Conservation (phyloP, 2,797 vertebrate species). For the Numenius phaeopus region DNA sequence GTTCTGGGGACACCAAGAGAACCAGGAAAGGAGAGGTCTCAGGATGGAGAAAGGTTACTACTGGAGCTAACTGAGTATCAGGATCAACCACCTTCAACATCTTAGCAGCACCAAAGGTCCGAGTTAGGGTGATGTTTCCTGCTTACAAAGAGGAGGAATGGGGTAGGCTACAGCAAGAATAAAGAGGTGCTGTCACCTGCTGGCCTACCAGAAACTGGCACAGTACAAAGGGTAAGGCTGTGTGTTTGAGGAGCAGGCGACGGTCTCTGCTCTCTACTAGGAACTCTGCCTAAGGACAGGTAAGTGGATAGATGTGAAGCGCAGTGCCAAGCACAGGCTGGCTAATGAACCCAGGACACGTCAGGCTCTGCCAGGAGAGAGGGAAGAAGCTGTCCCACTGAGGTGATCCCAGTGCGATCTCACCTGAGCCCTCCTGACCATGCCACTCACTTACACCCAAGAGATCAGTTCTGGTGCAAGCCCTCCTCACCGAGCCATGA, state of each 20-base stretch:
- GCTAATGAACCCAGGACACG: not conserved
- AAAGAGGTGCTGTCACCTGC: not conserved
- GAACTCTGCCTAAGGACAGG: not conserved
- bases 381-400: not conserved
- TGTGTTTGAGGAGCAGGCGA: not conserved
- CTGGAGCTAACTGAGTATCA: not conserved
- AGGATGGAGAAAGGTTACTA: not conserved
- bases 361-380: not conserved
- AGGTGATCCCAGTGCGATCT: not conserved
- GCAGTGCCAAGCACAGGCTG: no score
- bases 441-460: not conserved
- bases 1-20: not conserved
- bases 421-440: not conserved
- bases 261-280: not conserved
- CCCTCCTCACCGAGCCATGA: not conserved
- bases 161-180: not conserved
- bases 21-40: not conserved
- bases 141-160: not conserved
- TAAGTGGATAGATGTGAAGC: fast-evolving
- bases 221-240: not conserved
- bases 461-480: not conserved
- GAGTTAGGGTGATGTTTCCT: not conserved
- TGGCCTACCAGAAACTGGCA: fast-evolving
- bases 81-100: not conserved
- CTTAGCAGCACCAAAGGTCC: not conserved